A percentile compares a stretch with the other conserved stretches of the same genome.
Evolutionary conservation across 2,797 vertebrate genomes (phyloP).

Genomic region (Onychomys torridus): DNA sequence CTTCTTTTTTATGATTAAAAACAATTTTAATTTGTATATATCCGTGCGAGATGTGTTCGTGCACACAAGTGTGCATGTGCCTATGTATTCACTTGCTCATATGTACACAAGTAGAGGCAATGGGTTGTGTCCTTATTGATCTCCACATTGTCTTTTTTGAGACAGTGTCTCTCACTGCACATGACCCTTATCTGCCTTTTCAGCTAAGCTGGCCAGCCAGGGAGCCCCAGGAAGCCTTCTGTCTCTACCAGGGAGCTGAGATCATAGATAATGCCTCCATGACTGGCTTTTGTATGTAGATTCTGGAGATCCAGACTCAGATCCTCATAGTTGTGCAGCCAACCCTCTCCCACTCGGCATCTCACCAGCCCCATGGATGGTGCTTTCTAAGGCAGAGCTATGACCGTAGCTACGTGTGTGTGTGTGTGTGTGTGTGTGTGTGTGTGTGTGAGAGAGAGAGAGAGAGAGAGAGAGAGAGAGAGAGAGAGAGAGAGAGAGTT

Average conservation of each 20-base stretch:
- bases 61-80: background rate
- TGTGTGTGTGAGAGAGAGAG: too few relatives aligned
- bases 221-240: background rate
- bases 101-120: background rate
- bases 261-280: background rate
- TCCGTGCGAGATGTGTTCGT: background rate
- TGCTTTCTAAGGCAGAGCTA: background rate
- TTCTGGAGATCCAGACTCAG: background rate
- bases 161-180: background rate
- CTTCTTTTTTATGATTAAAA: background rate
- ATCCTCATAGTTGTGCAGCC: background rate
- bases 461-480: too few relatives aligned
- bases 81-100: background rate
- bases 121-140: background rate
- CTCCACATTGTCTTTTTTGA: background rate
- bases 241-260: background rate
- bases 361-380: background rate
- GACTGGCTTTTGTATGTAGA: background rate
- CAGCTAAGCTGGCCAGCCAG: background rate
- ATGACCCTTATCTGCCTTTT: background rate
- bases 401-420: too few relatives aligned
- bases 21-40: background rate
- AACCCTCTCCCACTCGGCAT: too few relatives aligned
- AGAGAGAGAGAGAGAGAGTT: too few relatives aligned
- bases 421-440: too few relatives aligned